Evolutionary conservation across 1,140 invertebrate genomes (phyloP).

Genomic region (Cephus cinctus): DNA sequence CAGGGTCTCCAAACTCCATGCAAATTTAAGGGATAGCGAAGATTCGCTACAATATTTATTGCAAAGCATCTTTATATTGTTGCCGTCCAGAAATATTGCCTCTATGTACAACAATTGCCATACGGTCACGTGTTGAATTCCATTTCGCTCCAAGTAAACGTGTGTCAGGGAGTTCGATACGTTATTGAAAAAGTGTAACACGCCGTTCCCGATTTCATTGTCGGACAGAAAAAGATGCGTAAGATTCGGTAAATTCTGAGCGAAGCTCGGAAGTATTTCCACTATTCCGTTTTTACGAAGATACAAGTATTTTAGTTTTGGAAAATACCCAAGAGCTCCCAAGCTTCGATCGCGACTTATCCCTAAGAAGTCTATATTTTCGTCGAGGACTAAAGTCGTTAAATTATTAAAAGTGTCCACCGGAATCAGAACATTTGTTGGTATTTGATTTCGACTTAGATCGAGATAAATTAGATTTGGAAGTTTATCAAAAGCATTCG

Average conservation of each 20-base stretch:
- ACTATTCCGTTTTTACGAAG: conserved; percentile 28
- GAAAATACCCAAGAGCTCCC: conserved; percentile 19
- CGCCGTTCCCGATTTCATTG: conserved; percentile 29
- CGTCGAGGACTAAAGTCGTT: conserved; percentile 34
- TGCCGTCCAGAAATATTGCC: conserved; percentile 33
- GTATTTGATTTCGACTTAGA: conserved; percentile 36
- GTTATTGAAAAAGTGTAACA: conserved; percentile 24
- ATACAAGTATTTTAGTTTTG: conserved; percentile 30
- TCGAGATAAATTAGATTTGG: conserved; percentile 35
- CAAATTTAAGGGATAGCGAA: not conserved
- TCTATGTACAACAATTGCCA: conserved; percentile 16
- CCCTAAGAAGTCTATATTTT: conserved; percentile 27
- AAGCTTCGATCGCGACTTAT: conserved; percentile 15
- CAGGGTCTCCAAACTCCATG: not conserved
- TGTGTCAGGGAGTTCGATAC: conserved; percentile 31
- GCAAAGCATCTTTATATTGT: conserved; percentile 20
- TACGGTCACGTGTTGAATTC: conserved; percentile 25
- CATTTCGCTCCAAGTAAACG: conserved; percentile 38
- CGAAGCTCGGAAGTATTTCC: conserved; percentile 22
- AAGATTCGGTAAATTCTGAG: conserved; percentile 29
- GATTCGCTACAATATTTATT: not conserved
- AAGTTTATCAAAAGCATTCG: conserved; percentile 31
- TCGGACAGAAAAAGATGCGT: conserved; percentile 38
- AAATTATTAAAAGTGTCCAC: conserved; percentile 27
- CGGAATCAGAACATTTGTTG: conserved; percentile 21